A percentile compares a stretch with the other conserved stretches of the same genome.
These are phyloP conservation scores for Zonotrichia albicollis DNA, from an alignment of 2,797 vertebrate genomes.

Conservation along the genomic window DNA sequence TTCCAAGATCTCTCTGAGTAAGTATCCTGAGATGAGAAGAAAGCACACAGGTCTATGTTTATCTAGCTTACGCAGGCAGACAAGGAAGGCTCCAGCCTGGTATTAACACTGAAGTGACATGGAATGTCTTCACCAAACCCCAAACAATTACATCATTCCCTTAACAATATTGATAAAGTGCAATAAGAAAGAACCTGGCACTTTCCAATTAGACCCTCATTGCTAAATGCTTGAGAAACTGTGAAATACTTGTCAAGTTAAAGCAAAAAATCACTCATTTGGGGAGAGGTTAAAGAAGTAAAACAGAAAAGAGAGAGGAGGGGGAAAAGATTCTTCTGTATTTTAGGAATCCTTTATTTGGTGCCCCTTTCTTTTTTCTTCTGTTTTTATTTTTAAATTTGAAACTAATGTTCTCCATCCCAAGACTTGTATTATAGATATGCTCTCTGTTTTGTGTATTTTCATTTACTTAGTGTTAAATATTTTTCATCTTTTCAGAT, in stretches of 20 bases:
- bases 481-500: neutral
- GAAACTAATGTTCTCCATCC: neutral
- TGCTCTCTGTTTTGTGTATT: neutral
- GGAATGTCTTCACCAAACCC: conserved; percentile 86
- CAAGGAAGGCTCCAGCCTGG: conserved; percentile 88
- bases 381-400: neutral
- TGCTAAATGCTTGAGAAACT: conserved; percentile 58
- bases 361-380: neutral
- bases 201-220: conserved; percentile 64
- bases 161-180: conserved; percentile 85
- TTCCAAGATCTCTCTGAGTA: conserved; percentile 75
- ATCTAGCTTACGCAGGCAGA: conserved; percentile 85
- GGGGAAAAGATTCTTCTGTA: neutral
- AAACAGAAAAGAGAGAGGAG: neutral
- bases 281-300: neutral
- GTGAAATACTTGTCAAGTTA: conserved; percentile 39
- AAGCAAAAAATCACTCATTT: neutral
- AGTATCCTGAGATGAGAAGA: conserved; percentile 80
- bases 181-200: conserved; percentile 68
- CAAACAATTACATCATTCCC: conserved; percentile 88
- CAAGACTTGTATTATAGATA: neutral
- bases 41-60: conserved; percentile 87
- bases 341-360: neutral
- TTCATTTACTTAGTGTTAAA: neutral
- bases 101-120: conserved; percentile 84